A percentile compares a stretch with the other conserved stretches of the same genome.
These are phyloP conservation scores for Leptinotarsa tumamoca DNA, from an alignment of 2,888 invertebrate genomes.

Conservation along the genomic window DNA sequence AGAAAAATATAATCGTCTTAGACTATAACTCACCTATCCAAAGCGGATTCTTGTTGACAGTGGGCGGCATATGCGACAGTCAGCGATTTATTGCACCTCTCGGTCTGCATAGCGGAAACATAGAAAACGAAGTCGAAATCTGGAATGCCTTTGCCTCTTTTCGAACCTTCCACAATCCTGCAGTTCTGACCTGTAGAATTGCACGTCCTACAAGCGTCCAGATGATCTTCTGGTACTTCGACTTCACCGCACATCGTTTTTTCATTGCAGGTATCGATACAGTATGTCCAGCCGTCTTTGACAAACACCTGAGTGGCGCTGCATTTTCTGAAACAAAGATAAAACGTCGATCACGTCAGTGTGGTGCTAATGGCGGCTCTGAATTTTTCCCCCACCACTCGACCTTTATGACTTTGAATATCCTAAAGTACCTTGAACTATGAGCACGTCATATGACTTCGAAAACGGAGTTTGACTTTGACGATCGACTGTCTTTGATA, in stretches of 20 bases:
- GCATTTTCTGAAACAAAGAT: slow-evolving; percentile 79
- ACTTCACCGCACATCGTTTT: slow-evolving; percentile 97
- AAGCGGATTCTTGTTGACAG: slow-evolving; percentile 93
- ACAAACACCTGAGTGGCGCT: slow-evolving; percentile 90
- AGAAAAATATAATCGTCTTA: too few species aligned
- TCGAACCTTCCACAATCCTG: slow-evolving; percentile 70
- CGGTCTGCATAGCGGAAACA: slow-evolving; percentile 93
- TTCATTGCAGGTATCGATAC: slow-evolving; percentile 84
- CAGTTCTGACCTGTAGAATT: slow-evolving; percentile 90
- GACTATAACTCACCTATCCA: slow-evolving; percentile 73
- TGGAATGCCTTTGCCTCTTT: slow-evolving; percentile 76
- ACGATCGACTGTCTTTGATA: too few species aligned
- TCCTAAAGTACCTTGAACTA: too few species aligned
- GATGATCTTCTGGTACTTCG: slow-evolving; percentile 89
- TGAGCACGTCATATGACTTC: too few species aligned
- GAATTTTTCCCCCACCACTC: too few species aligned
- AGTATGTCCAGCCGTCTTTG: slow-evolving; percentile 85
- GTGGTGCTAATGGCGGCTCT: too few species aligned
- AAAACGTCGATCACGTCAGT: not conserved
- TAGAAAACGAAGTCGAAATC: slow-evolving; percentile 96
- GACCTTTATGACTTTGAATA: too few species aligned
- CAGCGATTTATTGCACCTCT: slow-evolving; percentile 88
- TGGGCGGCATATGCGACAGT: slow-evolving; percentile 99
- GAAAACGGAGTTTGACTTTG: too few species aligned
- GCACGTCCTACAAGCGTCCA: slow-evolving; percentile 92